Base-by-base conservation (phyloP, 30 jellyfish, hydroid and myxozoan genomes). In the Pseudorhiza aurosa region DNA sequence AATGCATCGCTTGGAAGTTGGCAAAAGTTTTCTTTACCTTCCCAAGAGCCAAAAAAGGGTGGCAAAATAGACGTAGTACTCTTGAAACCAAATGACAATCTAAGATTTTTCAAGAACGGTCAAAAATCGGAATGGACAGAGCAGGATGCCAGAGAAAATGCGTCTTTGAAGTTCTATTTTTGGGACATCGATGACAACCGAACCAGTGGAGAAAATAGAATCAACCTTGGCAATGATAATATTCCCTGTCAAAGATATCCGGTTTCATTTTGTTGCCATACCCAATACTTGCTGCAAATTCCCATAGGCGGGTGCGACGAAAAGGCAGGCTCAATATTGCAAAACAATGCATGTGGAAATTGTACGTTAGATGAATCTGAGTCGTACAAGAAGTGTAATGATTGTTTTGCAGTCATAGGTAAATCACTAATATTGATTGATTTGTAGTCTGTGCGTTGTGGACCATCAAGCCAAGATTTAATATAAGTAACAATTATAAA, bases 351-450 rank as follows among this genome's bases (percentile, higher is more conserved):
- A 1, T 83, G 95, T 29, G 60, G 53, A 5, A 71, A 50, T 1
- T 83, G 95, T 39, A 77, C 42, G 2, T 46, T 57, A 4, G 85
- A 58, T 39, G 62, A 43, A 22, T 22, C 39, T 19, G 31, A 53
- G 7, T 24, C 55, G 51, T 33, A 44, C 63, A 65, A 57, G 25
- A 3, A 28, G 11, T 83, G 95, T 46, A 42, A 27, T 19, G 88
- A 79, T 11, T 83, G 95, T 29, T 69, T 57, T 45, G 87, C 80
- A 21, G 85, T 43, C 29, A 57, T 57, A 29, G 77, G 77, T 64
- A 64, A 30, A 6, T n/a, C n/a, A n/a, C n/a, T n/a, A n/a, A n/a
- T n/a, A n/a, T n/a, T n/a, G n/a, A n/a, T n/a, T n/a, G n/a, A n/a
- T n/a, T n/a, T n/a, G n/a, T n/a, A n/a, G n/a, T n/a, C n/a, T n/a